phyloP scores from a whole-genome alignment of 2,888 invertebrate genomes.

The Sisyra terminalis region DNA sequence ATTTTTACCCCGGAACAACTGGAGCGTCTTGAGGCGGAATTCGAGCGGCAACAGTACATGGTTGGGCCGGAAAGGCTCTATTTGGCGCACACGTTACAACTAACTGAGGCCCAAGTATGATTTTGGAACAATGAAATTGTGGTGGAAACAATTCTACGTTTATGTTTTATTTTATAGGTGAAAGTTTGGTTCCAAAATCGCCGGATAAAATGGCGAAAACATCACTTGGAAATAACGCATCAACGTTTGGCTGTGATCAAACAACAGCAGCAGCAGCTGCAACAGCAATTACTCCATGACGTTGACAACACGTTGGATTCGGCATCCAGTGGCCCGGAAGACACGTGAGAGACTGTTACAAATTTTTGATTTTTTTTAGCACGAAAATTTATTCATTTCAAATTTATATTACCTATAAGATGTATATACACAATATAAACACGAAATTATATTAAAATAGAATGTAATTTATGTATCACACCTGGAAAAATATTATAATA shows the following conservation, averaged over 20 bases:
- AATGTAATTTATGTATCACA: no score
- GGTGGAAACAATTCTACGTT: neutral
- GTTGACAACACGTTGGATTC: slow-evolving; percentile 22
- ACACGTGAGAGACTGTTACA: slow-evolving; percentile 19
- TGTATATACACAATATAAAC: no score
- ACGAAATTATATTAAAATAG: no score
- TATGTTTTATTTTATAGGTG: slow-evolving; percentile 33
- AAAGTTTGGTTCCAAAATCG: slow-evolving; percentile 90
- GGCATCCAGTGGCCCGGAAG: slow-evolving; percentile 26
- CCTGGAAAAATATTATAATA: no score
- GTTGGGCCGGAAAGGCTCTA: slow-evolving; percentile 90
- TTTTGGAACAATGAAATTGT: slow-evolving; percentile 11
- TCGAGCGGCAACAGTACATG: slow-evolving; percentile 95
- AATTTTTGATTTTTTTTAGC: no score
- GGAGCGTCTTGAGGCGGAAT: slow-evolving; percentile 85
- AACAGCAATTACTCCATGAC: slow-evolving; percentile 27
- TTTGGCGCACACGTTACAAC: slow-evolving; percentile 70
- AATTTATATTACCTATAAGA: no score
- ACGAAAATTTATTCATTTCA: no score
- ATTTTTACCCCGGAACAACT: slow-evolving; percentile 95
- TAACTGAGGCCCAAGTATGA: slow-evolving; percentile 75
- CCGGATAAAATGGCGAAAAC: slow-evolving; percentile 91
- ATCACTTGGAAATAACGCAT: slow-evolving; percentile 82
- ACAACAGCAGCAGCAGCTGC: slow-evolving; percentile 27
- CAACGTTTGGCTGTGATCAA: slow-evolving; percentile 54